These are phyloP conservation scores for Buteo buteo DNA, from an alignment of 2,113 vertebrate genomes.

Conservation along the genomic window DNA sequence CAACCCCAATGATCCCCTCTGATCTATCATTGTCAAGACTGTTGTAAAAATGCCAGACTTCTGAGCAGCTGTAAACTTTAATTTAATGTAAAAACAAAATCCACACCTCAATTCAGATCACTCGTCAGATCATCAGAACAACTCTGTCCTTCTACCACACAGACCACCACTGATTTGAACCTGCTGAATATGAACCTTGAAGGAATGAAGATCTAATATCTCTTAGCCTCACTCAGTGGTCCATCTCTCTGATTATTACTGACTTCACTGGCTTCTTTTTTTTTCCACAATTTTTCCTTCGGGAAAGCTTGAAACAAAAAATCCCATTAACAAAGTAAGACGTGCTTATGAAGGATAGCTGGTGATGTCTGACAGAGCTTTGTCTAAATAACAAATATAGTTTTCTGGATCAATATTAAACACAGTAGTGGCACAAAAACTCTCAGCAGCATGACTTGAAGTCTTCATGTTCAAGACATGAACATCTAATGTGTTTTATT, in stretches of 20 bases:
- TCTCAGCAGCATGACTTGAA: background rate
- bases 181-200: background rate
- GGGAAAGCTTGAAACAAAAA: background rate
- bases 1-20: background rate
- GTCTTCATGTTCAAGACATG: background rate
- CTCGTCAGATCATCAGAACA: background rate
- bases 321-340: background rate
- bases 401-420: background rate
- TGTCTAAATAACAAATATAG: background rate
- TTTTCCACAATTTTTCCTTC: background rate
- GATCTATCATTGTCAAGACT: background rate
- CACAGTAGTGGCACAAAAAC: background rate
- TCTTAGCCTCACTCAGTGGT: background rate
- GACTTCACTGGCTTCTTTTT: background rate
- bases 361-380: background rate
- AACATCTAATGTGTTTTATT: background rate
- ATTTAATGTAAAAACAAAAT: background rate
- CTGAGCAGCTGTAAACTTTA: background rate
- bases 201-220: background rate
- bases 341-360: background rate
- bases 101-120: background rate
- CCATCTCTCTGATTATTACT: background rate
- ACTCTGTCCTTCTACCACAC: background rate
- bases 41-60: background rate
- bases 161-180: background rate